Percentiles rank a stretch among this genome's conserved stretches.
Evolutionary conservation across 1,140 invertebrate genomes (phyloP).

Genomic region (Phocides pigmalion): DNA sequence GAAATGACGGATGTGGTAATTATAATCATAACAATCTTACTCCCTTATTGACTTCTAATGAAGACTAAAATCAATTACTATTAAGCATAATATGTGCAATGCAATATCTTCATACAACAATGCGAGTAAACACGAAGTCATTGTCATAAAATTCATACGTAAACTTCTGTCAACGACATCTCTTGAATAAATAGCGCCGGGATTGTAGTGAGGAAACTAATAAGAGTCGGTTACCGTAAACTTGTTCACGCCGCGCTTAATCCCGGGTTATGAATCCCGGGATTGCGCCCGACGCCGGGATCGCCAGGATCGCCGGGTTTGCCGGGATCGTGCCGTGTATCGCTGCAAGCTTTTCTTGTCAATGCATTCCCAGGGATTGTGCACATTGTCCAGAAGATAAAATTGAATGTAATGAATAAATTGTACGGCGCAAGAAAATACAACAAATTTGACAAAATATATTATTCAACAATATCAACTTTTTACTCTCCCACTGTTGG

Average conservation of each 20-base stretch:
- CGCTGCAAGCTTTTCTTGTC: conserved; percentile 30
- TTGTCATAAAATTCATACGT: conserved; percentile 9
- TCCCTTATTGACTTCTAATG: too few relatives aligned
- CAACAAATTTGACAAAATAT: too few relatives aligned
- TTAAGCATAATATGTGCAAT: neutral
- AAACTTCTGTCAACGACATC: conserved; percentile 4
- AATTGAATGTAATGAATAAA: conserved; percentile 2
- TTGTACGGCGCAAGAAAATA: too few relatives aligned
- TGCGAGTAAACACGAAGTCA: neutral
- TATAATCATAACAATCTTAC: too few relatives aligned
- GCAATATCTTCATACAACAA: neutral
- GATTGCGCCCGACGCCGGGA: conserved; percentile 7
- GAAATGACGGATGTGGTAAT: too few relatives aligned
- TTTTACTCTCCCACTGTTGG: too few relatives aligned
- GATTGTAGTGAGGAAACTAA: conserved; percentile 30
- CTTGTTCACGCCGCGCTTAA: conserved; percentile 37
- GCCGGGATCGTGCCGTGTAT: conserved; percentile 24
- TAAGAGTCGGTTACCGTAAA: conserved; percentile 39
- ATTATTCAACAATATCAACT: too few relatives aligned
- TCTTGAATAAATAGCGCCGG: conserved; percentile 16
- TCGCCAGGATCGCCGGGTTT: conserved; percentile 21
- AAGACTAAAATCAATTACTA: neutral
- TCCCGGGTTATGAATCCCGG: conserved; percentile 38
- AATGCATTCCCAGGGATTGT: conserved; percentile 20
- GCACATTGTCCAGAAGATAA: neutral